Base-by-base conservation (phyloP, 1,140 invertebrate genomes). In the Chelonus insularis region DNA sequence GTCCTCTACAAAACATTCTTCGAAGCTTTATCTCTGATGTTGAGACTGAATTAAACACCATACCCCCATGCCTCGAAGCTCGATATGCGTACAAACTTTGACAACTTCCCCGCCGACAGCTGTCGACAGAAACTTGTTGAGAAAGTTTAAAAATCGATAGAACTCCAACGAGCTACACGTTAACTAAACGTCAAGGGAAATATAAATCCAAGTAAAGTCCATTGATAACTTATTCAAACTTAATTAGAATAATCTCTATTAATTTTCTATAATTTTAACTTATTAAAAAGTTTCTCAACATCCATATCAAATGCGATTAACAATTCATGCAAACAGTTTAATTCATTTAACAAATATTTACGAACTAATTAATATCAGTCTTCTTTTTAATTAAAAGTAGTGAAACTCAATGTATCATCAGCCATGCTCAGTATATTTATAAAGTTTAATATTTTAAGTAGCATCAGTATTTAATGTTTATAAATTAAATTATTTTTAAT, bases 111-210 rank as follows among this genome's bases (percentile, higher is more conserved):
- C 71, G 68, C 57, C 65, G 41, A 39, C 48, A 48, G 43, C 34
- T 48, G 32, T 48, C 51, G 52, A 47, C 72, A 65, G 70, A 73
- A 78, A 76, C 74, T 78, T 75, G 70, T 72, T 68, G 66, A 67
- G 68, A 78, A 78, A 77, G 68, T 78, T 76, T 78, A 76, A 76
- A 77, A 78, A 78, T 78, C 76, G 76, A 76, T 78, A 78, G 71
- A 70, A 71, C 64, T 43, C 45, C 25, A 51, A 68, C 72, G 55
- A 57, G 32, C 20, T 32, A 21, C 8, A 25, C 48, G 47, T 23
- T 18, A 43, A 25, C 9, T 11, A 18, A 34, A 39, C 54, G 18
- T 43, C 41, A 43, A 43, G 18, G 16, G 41, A 43, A 43, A 43
- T 43, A 43, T 43, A 14, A 43, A 16, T 16, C 12, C 18, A 43